Base-by-base conservation (phyloP, 2,888 invertebrate species). In the Chloromyia formosa region DNA sequence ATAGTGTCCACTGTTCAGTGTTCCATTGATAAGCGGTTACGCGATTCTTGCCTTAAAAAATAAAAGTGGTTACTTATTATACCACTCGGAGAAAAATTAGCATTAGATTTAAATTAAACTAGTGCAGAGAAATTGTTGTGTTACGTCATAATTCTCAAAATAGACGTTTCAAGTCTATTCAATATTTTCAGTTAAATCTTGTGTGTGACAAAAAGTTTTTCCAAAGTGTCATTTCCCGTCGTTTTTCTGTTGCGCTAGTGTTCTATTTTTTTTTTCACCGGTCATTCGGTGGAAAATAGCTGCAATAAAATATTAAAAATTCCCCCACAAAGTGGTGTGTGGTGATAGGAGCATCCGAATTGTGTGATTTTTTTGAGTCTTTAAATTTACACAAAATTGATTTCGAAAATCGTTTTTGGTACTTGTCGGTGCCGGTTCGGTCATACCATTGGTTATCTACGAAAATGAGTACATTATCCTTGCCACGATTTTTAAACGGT, bases 401-500 rank as follows among this genome's bases (percentile, higher is more conserved):
- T 42, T 20, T 66, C 7, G 42, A 45, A 12, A 60, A 22, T 60
- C 58, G n/a, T 16, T 64, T 62, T 16, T 62, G 49, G 49, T n/a
- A 12, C 10, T 49, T 49, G 2, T 49, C 16, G 49, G 12, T 56
- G 40, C 42, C 45, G 42, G 18, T 45, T 53, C 45, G 27, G 7
- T 35, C 27, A 4, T 35, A 35, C 27, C 2, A 35, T 35, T 35
- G 27, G 27, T 22, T 60, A 23, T 60, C 16, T 16, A 60, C 14
- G 23, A 60, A 18, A 75, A 79, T 79, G 79, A 79, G 78, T 74
- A 73, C 80, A 66, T 75, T 77, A 61, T 79, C 79, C 42, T 76
- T 80, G 42, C 78, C 78, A 22, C 76, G 77, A 22, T 74, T 79
- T 53, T 64, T 77, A 14, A 79, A 78, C 73, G 75, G 76, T 23